Evolutionary conservation across 2,113 vertebrate genomes (phyloP), one percentile per base, ranked within the genome.

Genomic region (Gobius niger): DNA sequence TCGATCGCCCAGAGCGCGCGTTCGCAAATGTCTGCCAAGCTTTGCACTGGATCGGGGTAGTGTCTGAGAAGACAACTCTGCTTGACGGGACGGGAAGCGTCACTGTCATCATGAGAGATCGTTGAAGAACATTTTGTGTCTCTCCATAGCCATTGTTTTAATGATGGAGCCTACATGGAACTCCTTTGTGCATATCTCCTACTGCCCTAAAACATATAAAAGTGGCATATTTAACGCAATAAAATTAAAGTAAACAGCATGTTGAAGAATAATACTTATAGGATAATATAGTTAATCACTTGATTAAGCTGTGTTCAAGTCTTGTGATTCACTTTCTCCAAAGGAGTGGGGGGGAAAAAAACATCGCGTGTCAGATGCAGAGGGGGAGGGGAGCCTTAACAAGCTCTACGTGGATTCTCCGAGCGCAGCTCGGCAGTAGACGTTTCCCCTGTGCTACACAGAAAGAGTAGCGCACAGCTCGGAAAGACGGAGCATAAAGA

Each of bases 1-100:
- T 90, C 87, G 83, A 89, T 88, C 83, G 75, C 80, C 81, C 80
- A 81, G 68, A 82, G 83, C 81, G 87, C 81, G 86, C 82, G 82
- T 82, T 77, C 81, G 72, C 82, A 86, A 88, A 88, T 83, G 85
- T 65, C 76, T 53, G 81, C 65, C 80, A 81, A 81, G 81, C 85
- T 86, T 52, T 72, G 76, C 68, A 73, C 41, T 74, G 71, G 63
- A 14, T 50, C 44, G 49, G 67, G 56, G 18, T 40, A 51, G 50
- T 24, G 40, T 44, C 11, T n/a, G 7, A 41, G n/a, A 14, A 14
- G 40, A 59, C 13, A 59, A 41, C 24, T 34, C 24, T 34, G 24
- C 24, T 34, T 34, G 24, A 34, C 24, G 24, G 24, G 7, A 59
- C 34, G 57, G 47, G 15, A 13, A 9, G 19, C 18, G 9, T 24